These are phyloP conservation scores for Drosophila tanythrix DNA, from an alignment of 2,888 invertebrate genomes.

Conservation along the genomic window DNA sequence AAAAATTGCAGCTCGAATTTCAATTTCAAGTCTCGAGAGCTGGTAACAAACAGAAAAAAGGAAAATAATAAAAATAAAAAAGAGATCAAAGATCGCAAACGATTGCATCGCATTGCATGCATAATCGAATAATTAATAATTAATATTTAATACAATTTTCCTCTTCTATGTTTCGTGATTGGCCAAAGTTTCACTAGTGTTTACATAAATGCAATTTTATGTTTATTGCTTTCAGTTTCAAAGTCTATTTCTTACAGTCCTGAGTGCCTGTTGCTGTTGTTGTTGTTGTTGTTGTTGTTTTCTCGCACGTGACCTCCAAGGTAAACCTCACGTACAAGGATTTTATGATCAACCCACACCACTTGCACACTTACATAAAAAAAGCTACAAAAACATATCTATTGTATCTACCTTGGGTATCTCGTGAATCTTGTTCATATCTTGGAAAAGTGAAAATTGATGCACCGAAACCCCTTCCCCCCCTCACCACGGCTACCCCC, in stretches of 20 bases:
- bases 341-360: conserved; percentile 62
- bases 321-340: conserved; percentile 80
- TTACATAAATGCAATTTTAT: conserved; percentile 53
- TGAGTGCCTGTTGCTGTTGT: conserved; percentile 22
- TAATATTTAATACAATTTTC: conserved; percentile 46
- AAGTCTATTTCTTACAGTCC: conserved; percentile 51
- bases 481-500: too few relatives aligned
- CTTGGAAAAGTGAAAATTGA: conserved; percentile 77
- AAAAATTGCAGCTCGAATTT: conserved; percentile 76
- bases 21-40: conserved; percentile 55
- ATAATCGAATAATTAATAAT: conserved; percentile 65
- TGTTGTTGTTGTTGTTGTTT: conserved; percentile 37
- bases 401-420: conserved; percentile 48
- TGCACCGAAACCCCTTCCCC: conserved; percentile 34
- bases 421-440: conserved; percentile 55
- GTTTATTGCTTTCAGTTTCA: conserved; percentile 36
- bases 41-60: conserved; percentile 19
- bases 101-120: conserved; percentile 74
- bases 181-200: conserved; percentile 48
- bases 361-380: conserved; percentile 66
- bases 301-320: conserved; percentile 76
- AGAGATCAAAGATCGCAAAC: conserved; percentile 63
- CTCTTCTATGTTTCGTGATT: background rate
- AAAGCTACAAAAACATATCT: conserved; percentile 29
- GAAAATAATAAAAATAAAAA: conserved; percentile 12